These are phyloP conservation scores for Mythimna pallens DNA, from an alignment of 2,888 invertebrate species.

Conservation along the genomic window DNA sequence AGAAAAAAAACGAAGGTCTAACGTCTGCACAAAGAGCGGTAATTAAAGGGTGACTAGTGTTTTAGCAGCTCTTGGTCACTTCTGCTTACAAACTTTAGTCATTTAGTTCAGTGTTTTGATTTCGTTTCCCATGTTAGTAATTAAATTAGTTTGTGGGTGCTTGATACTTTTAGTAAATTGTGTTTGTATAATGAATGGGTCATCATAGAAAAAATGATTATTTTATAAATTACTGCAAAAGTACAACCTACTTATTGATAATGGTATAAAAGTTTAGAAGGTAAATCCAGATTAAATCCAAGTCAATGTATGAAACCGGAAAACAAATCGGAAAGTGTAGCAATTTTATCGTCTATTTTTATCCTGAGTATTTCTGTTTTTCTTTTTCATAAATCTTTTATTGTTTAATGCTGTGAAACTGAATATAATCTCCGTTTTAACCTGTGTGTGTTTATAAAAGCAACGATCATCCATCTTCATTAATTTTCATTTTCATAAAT, in stretches of 20 bases:
- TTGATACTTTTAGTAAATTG: not conserved
- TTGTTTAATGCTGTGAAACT: not conserved
- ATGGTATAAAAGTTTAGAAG: not conserved
- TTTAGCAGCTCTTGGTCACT: not conserved
- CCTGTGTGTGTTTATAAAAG: not conserved
- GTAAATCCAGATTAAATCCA: not conserved
- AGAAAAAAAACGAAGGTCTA: not conserved
- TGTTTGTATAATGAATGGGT: not conserved
- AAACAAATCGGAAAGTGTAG: not conserved
- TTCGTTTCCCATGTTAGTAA: constrained; percentile 5
- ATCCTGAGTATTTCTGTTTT: not conserved
- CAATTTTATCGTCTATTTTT: not conserved
- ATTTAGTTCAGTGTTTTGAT: not conserved
- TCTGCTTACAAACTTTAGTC: not conserved
- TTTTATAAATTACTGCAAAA: not conserved
- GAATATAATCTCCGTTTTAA: not conserved
- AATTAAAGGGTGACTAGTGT: not conserved
- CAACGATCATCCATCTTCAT: not conserved
- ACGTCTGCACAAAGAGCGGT: not conserved
- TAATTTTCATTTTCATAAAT: not conserved
- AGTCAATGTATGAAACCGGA: not conserved
- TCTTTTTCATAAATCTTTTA: not conserved
- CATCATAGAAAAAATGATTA: not conserved
- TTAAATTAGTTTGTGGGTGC: not conserved
- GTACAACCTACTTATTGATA: not conserved